Conservation (phyloP, 1,140 invertebrate genomes). For the Radopholus similis region DNA sequence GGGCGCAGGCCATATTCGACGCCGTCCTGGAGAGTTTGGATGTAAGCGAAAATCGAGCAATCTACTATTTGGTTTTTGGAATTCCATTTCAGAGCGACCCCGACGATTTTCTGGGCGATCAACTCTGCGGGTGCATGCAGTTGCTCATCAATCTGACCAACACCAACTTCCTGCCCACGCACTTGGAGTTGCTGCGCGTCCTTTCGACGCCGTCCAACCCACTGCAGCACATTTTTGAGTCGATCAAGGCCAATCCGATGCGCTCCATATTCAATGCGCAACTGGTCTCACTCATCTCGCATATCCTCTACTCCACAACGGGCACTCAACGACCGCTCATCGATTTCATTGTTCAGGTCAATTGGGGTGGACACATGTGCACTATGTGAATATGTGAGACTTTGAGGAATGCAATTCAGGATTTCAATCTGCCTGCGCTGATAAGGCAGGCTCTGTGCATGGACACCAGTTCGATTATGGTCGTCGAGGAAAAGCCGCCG, state of each 20-base stretch:
- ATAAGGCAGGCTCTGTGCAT: conserved; percentile 16
- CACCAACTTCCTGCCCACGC: conserved; percentile 34
- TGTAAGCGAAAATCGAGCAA: conserved; percentile 1
- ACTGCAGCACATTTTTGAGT: conserved; percentile 19
- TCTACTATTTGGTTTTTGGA: too few species aligned
- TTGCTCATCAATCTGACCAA: conserved; percentile 27
- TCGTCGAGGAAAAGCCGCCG: not conserved
- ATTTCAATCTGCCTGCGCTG: conserved; percentile 24
- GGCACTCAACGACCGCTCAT: conserved; percentile 28
- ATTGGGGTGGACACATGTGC: not conserved
- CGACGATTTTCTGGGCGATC: conserved; percentile 19
- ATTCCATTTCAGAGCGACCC: not conserved
- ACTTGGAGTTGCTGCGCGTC: conserved; percentile 25
- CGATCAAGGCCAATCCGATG: conserved; percentile 11
- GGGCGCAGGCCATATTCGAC: conserved; percentile 6
- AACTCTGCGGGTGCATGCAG: conserved; percentile 25
- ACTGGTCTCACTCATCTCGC: conserved; percentile 19
- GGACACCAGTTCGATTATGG: not conserved
- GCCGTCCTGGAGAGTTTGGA: conserved; percentile 13
- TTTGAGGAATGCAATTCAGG: conserved; percentile 8
- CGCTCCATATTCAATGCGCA: conserved; percentile 30
- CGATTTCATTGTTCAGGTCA: conserved; percentile 32
- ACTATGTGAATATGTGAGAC: not conserved
- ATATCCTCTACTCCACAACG: conserved; percentile 28
- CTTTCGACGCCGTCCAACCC: conserved; percentile 6